Evolutionary conservation across 2,888 invertebrate genomes (phyloP).

Genomic region (Nomada flava): DNA sequence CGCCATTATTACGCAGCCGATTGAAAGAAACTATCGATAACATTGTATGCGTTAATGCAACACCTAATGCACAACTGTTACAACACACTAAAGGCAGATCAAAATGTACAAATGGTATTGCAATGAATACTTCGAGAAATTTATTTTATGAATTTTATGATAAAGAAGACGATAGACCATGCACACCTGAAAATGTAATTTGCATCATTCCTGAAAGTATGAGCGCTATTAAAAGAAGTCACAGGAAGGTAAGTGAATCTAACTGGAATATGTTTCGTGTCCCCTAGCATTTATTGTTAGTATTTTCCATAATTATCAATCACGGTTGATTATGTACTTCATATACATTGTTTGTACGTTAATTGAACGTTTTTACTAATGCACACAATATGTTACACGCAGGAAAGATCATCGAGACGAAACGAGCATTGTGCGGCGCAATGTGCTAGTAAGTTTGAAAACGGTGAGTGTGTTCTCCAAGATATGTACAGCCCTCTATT

Average conservation of each 20-base stretch:
- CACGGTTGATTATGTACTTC: not conserved
- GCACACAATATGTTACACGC: slow-evolving; percentile 51
- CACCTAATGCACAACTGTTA: slow-evolving; percentile 66
- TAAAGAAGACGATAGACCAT: slow-evolving; percentile 63
- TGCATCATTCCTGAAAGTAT: slow-evolving; percentile 78
- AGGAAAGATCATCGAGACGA: slow-evolving; percentile 53
- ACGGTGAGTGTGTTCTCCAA: not conserved
- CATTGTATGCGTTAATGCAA: slow-evolving; percentile 65
- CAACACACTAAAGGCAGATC: slow-evolving; percentile 52
- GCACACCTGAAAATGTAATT: slow-evolving; percentile 77
- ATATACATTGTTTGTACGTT: not conserved
- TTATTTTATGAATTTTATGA: slow-evolving; percentile 75
- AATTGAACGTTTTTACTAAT: not conserved
- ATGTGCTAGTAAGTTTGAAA: not conserved
- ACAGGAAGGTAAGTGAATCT: slow-evolving; percentile 77
- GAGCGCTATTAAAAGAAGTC: slow-evolving; percentile 81
- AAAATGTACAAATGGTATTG: slow-evolving; percentile 56
- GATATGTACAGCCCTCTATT: not conserved
- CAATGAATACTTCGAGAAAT: slow-evolving; percentile 78
- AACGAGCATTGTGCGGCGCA: not conserved
- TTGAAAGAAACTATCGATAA: slow-evolving; percentile 70
- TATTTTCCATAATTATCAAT: not conserved
- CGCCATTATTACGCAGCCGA: slow-evolving; percentile 67
- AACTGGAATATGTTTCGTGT: not conserved
- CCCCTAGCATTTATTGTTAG: not conserved